Evolutionary conservation across 2,797 vertebrate species (phyloP).

Genomic region (Cheirogaleus major): DNA sequence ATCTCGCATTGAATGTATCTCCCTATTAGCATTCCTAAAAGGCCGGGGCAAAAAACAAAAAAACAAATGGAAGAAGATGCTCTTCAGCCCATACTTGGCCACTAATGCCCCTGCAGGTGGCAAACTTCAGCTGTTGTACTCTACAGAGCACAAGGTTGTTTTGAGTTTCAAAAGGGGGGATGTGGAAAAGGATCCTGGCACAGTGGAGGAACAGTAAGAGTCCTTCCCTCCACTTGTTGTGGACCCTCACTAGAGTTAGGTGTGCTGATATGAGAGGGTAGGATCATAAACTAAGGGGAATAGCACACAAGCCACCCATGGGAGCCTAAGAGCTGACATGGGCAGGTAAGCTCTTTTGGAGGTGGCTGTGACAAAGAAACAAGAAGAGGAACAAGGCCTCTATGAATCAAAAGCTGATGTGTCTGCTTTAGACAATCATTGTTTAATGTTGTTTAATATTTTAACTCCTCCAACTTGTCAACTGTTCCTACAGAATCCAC

Average conservation of each 20-base stretch:
- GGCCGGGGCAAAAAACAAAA: background rate
- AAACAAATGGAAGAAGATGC: background rate
- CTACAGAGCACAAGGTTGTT: background rate
- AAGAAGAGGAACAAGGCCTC: background rate
- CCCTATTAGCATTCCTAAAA: conserved; percentile 17
- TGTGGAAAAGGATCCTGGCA: background rate
- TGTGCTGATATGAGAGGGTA: background rate
- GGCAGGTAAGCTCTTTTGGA: background rate
- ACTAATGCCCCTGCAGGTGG: background rate
- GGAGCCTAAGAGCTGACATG: background rate
- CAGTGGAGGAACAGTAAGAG: background rate
- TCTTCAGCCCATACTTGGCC: background rate
- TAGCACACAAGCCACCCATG: background rate
- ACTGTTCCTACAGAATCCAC: background rate
- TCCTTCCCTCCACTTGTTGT: background rate
- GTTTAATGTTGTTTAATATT: background rate
- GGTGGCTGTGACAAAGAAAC: background rate
- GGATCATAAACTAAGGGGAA: background rate
- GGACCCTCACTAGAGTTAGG: background rate
- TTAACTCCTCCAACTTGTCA: conserved; percentile 21
- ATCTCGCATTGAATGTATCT: too few relatives aligned
- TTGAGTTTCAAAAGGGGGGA: background rate
- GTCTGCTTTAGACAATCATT: background rate
- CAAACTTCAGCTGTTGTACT: background rate
- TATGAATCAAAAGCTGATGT: background rate